Base-by-base conservation (phyloP, 1,140 invertebrate genomes). In the Drosophila funebris region DNA sequence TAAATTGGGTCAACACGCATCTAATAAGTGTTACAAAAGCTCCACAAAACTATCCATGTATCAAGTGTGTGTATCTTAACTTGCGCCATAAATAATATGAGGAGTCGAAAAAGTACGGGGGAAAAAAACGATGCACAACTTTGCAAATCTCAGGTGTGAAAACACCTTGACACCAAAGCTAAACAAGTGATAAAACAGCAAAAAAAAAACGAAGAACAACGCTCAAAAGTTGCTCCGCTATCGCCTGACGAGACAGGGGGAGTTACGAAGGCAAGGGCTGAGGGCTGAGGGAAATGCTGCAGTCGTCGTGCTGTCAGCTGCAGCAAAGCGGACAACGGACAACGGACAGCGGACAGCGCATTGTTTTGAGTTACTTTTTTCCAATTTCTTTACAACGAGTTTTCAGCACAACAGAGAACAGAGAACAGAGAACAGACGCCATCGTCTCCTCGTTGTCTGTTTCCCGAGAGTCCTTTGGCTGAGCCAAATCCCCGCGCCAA, bases 61-160 rank as follows among this genome's bases (percentile, higher is more conserved):
- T 11, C 11, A 50, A 46, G 50, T 61, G 33, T 58, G 56, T 67
- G 29, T 53, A n/a, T 52, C n/a, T 39, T 3, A 36, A 36, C 6
- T 41, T 57, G 22, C 13, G 3, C 29, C 41, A 61, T 46, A 52
- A 52, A 63, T 63, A 50, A 37, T 39, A 50, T 37, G 16, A 31
- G 2, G 36, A 36, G 14, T 36, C 16, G 8, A 36, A 11, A 16
- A 18, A 16, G 37, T n/a, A n/a, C n/a, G 18, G 16, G 3, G 7
- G 39, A 24, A 54, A 22, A 20, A 58, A 60, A 46, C 16, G 46
- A n/a, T 33, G 43, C 18, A 37, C 48, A 73, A 68, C 31, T 61
- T 58, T 50, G 81, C 78, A 88, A 52, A 83, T 87, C 83, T 87
- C 83, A 87, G 84, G 83, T 87, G 83, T 70, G 60, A 53, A 44